Conservation (phyloP, 2,888 invertebrate species). For the Vanessa cardui region DNA sequence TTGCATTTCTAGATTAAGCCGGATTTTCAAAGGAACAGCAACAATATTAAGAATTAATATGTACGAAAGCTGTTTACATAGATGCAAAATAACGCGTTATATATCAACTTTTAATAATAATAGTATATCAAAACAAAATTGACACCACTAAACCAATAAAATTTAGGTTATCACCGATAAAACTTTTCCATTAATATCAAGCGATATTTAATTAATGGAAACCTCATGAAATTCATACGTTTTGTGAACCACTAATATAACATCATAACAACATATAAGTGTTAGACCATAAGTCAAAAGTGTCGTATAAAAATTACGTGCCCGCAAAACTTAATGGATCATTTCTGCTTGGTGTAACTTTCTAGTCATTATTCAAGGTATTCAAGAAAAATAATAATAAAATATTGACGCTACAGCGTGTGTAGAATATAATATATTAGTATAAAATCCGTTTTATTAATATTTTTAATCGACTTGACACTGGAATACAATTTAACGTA, state of each 20-base stretch:
- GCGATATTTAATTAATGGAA: not conserved
- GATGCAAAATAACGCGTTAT: not conserved
- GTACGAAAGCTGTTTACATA: too few species aligned
- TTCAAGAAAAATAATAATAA: not conserved
- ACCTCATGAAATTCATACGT: not conserved
- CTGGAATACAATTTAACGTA: too few species aligned
- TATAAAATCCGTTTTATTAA: not conserved
- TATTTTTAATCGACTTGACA: too few species aligned
- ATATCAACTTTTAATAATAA: not conserved
- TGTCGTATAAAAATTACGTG: slow-evolving; percentile 3
- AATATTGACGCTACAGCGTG: not conserved
- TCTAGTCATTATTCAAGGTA: not conserved
- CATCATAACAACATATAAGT: not conserved
- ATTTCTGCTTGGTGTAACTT: slow-evolving; percentile 3
- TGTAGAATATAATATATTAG: not conserved
- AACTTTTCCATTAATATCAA: not conserved
- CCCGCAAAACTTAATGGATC: not conserved
- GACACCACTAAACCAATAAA: not conserved
- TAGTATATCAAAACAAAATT: not conserved
- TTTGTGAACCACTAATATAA: not conserved
- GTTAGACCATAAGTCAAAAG: not conserved
- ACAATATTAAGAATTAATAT: too few species aligned
- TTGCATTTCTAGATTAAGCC: too few species aligned
- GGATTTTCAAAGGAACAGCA: too few species aligned
- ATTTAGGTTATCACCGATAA: slow-evolving; percentile 3